Conservation (phyloP, 2,797 vertebrate genomes). For the Apodemus agrarius region DNA sequence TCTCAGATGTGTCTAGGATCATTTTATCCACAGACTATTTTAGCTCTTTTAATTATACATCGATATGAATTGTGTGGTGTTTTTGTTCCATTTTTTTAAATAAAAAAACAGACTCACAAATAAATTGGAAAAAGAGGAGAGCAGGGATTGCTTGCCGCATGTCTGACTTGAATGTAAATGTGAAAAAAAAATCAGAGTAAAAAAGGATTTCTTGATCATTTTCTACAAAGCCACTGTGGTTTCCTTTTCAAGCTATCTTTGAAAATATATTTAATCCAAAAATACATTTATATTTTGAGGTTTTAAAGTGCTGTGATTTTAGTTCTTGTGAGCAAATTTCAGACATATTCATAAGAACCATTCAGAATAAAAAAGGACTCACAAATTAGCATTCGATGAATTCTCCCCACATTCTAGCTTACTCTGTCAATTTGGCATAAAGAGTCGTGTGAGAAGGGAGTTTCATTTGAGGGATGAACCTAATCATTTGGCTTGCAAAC, state of each 20-base stretch:
- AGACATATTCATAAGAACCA: not conserved
- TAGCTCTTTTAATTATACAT: not conserved
- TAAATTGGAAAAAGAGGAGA: not conserved
- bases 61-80: not conserved
- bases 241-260: slow-evolving; percentile 20
- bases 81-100: slow-evolving; percentile 17
- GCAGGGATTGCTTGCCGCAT: not conserved
- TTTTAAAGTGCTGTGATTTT: slow-evolving; percentile 25
- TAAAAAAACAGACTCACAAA: not conserved
- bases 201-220: not conserved
- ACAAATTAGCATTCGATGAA: not conserved
- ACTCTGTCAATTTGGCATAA: not conserved
- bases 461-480: not conserved
- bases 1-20: not conserved
- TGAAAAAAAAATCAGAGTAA: slow-evolving; percentile 11
- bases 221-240: not conserved
- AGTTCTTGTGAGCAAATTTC: not conserved
- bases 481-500: not conserved
- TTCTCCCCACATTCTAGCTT: not conserved
- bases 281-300: slow-evolving; percentile 11
- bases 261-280: slow-evolving; percentile 26
- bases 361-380: slow-evolving; percentile 23
- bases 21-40: not conserved
- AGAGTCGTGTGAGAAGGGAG: not conserved
- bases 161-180: not conserved